Evolutionary conservation across 1,140 invertebrate genomes (phyloP).

Genomic region (Plectus sambesii): DNA sequence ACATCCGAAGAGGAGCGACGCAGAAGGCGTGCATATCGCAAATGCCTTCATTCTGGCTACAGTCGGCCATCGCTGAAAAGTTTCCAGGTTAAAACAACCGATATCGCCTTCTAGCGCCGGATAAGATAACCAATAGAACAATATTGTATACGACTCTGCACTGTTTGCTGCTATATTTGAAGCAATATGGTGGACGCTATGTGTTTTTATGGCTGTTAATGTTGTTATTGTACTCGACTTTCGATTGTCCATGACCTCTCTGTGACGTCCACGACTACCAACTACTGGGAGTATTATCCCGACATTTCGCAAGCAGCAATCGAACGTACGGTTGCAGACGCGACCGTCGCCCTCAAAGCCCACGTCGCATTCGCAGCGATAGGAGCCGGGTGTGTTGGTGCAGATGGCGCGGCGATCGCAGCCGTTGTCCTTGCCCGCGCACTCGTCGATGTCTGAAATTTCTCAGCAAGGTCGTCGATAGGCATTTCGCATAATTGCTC

Average conservation of each 20-base stretch:
- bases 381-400: slow-evolving; percentile 33
- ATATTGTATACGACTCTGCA: no score
- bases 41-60: slow-evolving; percentile 25
- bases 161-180: no score
- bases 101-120: no score
- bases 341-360: slow-evolving; percentile 36
- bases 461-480: no score
- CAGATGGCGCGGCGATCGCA: slow-evolving; percentile 33
- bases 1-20: slow-evolving; percentile 23
- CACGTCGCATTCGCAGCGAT: slow-evolving; percentile 34
- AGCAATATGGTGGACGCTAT: no score
- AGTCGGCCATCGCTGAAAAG: slow-evolving; percentile 30
- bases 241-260: no score
- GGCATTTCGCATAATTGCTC: no score
- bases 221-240: no score
- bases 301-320: neutral
- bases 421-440: slow-evolving; percentile 5
- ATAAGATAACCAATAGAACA: no score
- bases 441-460: slow-evolving; percentile 22
- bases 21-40: slow-evolving; percentile 35
- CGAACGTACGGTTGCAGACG: slow-evolving; percentile 23
- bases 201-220: no score
- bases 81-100: neutral
- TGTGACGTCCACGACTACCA: neutral
- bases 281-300: slow-evolving; percentile 3